Evolutionary conservation across 2,113 vertebrate species (phyloP).

Genomic region (Melierax canorus): DNA sequence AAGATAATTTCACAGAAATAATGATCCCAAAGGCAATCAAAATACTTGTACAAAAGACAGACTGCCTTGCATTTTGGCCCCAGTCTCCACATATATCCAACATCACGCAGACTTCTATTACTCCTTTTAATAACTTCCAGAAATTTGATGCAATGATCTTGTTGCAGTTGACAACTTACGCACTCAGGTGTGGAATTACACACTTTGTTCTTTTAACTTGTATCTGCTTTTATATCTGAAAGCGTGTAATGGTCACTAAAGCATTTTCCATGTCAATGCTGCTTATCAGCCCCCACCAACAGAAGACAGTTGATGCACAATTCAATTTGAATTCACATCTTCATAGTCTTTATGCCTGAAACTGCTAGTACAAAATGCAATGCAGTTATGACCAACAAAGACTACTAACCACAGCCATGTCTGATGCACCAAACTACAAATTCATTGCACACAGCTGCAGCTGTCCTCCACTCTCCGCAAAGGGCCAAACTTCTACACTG

Average conservation of each 20-base stretch:
- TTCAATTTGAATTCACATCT: neutral
- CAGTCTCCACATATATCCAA: neutral
- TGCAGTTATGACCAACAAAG: neutral
- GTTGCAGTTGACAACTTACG: neutral
- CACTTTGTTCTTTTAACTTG: neutral
- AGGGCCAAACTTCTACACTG: neutral
- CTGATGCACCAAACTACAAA: neutral
- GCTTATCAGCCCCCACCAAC: neutral
- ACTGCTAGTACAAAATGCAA: neutral
- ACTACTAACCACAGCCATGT: rapidly evolving
- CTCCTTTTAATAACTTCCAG: neutral
- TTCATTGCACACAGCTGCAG: neutral
- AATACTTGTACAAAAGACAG: neutral
- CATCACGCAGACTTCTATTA: neutral
- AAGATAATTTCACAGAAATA: neutral
- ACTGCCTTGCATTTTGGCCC: neutral
- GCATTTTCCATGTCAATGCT: neutral
- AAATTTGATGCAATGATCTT: neutral
- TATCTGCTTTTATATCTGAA: neutral
- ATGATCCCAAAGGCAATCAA: neutral
- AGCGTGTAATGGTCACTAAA: neutral
- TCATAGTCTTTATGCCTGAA: neutral
- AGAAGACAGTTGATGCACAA: neutral
- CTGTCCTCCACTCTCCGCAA: neutral
- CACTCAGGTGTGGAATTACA: neutral